A percentile compares a stretch with the other conserved stretches of the same genome.
Evolutionary conservation across 2,113 vertebrate genomes (phyloP).

Genomic region (Neomonachus schauinslandi): DNA sequence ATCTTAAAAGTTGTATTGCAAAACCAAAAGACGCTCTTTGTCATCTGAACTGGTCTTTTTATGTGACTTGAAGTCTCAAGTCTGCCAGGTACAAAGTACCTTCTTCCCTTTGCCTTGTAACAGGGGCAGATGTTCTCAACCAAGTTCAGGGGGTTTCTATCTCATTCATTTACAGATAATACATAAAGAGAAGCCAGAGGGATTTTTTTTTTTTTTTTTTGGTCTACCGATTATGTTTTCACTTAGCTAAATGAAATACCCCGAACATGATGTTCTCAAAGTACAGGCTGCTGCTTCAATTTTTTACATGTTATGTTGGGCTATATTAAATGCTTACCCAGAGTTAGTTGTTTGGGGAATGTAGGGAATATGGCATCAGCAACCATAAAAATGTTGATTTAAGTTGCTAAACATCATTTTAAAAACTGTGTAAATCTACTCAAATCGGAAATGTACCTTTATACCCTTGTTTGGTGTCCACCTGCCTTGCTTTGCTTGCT

Average conservation of each 20-base stretch:
- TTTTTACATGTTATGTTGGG: not conserved
- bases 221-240: conserved; percentile 3
- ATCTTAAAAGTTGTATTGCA: conserved; percentile 5
- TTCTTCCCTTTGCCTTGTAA: not conserved
- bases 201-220: not conserved
- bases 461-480: conserved; percentile 11
- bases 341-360: not conserved
- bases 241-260: not conserved
- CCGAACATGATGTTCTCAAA: not conserved
- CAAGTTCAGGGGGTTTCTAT: not conserved
- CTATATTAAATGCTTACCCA: not conserved
- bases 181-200: conserved; percentile 44
- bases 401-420: not conserved
- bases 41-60: not conserved
- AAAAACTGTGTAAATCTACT: not conserved
- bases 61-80: conserved; percentile 27
- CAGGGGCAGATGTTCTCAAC: not conserved
- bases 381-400: conserved; percentile 5
- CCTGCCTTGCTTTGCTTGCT: not conserved
- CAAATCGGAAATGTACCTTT: not conserved
- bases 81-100: not conserved
- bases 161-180: not conserved
- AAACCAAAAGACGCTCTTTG: conserved; percentile 29
- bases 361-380: not conserved
- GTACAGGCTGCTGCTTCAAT: not conserved